Base-by-base conservation (phyloP, 1,140 invertebrate species). In the Meteorus sp. region DNA sequence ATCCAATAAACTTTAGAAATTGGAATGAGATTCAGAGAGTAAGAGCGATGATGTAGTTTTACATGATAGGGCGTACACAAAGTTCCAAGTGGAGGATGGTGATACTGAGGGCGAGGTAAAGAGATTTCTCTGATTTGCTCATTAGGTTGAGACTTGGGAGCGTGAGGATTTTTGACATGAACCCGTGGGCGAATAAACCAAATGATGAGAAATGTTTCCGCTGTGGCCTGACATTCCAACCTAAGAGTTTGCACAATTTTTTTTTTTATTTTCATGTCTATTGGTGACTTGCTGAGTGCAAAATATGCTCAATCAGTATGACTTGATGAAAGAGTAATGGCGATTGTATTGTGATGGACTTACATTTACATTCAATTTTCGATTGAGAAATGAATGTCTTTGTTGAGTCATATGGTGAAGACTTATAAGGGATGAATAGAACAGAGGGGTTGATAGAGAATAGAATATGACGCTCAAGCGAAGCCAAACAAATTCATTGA, bases 401-500 rank as follows among this genome's bases (percentile, higher is more conserved):
- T 43, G 33, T 51, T 37, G 44, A 37, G 31, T 48, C 44, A 47
- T 2, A n/a, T 22, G 27, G 22, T 41, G 75, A 77, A 76, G 75
- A 67, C 73, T 67, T 74, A 71, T 67, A 70, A 73, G 66, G 63
- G 68, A 69, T 67, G 67, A 74, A 68, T 60, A 59, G 37, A 9
- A 29, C 31, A 13, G 2, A 43, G 20, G 52, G n/a, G 41, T 23
- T n/a, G n/a, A n/a, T n/a, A n/a, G 27, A 41, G 45, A 45, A 45
- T 7, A 47, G n/a, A n/a, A n/a, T n/a, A 22, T 37, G 41, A 55
- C 8, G 54, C 22, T 23, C 33, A 13, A 25, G 59, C 57, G 73
- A 77, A 76, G 69, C 73, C 75, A 52, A 60, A 69, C 70, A 76
- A 74, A 75, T 76, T 74, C 71, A 76, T 76, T 69, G 70, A 69